These are phyloP conservation scores for roundworm (Caenorhabditis elegans) DNA, from an alignment of 1,140 invertebrate genomes.

Conservation along the genomic window WBcel235 BX284603.4:734501-735000, in stretches of 20 bases:
- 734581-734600: constrained; percentile 57
- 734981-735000: constrained; percentile 43
- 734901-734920: constrained; percentile 37
- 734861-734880: constrained; percentile 63
- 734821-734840: neutral
- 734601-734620: constrained; percentile 61
- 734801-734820: neutral
- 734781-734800: neutral
- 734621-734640: constrained; percentile 50
- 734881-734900: constrained; percentile 58
- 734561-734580: constrained; percentile 58
- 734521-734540: constrained; percentile 51
- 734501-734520: constrained; percentile 59
- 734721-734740: constrained; percentile 44
- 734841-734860: constrained; percentile 39
- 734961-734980: constrained; percentile 48
- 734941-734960: constrained; percentile 59
- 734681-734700: constrained; percentile 58
- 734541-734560: constrained; percentile 48
- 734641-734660: constrained; percentile 44
- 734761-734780: neutral
- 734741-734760: constrained; percentile 30
- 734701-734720: constrained; percentile 31
- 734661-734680: constrained; percentile 52
- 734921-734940: constrained; percentile 49